Conservation (phyloP, 2,888 invertebrate genomes). For the Frankliniella intonsa region DNA sequence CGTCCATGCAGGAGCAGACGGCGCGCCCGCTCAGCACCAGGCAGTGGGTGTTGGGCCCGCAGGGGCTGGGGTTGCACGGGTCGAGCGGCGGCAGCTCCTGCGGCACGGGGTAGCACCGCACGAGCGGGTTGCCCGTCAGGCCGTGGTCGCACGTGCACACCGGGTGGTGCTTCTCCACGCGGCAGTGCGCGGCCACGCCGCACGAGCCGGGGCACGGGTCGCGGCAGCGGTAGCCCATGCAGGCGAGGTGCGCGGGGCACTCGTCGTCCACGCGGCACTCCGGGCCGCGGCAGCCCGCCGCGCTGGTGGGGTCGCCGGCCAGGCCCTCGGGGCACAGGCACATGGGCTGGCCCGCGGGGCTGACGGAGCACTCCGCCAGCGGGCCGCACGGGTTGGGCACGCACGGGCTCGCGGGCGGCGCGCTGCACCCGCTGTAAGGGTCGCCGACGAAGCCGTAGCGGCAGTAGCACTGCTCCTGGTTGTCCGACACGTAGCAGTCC, state of each 20-base stretch:
- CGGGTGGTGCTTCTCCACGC: constrained; percentile 72
- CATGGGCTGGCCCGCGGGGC: constrained; percentile 58
- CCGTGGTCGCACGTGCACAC: constrained; percentile 70
- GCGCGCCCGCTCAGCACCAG: constrained; percentile 64
- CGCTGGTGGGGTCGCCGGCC: constrained; percentile 69
- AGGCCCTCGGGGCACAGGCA: constrained; percentile 72
- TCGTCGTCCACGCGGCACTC: constrained; percentile 78
- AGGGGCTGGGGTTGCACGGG: constrained; percentile 70
- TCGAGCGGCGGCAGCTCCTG: constrained; percentile 51
- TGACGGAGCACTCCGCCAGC: constrained; percentile 65
- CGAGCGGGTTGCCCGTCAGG: constrained; percentile 70
- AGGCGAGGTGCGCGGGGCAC: constrained; percentile 66
- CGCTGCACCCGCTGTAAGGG: constrained; percentile 70
- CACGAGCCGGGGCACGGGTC: constrained; percentile 81
- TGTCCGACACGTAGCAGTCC: constrained; percentile 76
- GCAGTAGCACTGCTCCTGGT: constrained; percentile 80
- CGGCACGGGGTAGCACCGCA: constrained; percentile 61
- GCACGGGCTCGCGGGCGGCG: constrained; percentile 65
- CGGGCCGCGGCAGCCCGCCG: constrained; percentile 66
- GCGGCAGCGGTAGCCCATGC: constrained; percentile 72
- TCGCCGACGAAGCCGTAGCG: constrained; percentile 70
- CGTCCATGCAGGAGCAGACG: constrained; percentile 70
- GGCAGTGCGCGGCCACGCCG: constrained; percentile 68
- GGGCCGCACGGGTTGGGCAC: constrained; percentile 77
- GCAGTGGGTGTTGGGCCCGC: constrained; percentile 75